These are phyloP conservation scores for Grantiella picta DNA, from an alignment of 2,113 vertebrate species.

Conservation along the genomic window DNA sequence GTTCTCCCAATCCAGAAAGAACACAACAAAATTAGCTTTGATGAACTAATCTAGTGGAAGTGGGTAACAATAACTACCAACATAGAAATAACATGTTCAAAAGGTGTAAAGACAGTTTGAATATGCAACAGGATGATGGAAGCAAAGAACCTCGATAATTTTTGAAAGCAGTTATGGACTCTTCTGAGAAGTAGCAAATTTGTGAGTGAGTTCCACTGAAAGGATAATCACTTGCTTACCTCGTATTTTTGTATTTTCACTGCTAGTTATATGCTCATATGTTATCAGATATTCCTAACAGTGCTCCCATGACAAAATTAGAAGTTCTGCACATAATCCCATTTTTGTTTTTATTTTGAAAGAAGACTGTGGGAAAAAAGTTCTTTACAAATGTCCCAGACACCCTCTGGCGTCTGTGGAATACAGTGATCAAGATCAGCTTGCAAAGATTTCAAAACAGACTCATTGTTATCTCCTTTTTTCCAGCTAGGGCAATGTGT, in stretches of 20 bases:
- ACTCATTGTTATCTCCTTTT: background rate
- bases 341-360: background rate
- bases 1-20: background rate
- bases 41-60: background rate
- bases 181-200: background rate
- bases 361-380: background rate
- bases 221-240: background rate
- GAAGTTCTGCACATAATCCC: background rate
- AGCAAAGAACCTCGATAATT: background rate
- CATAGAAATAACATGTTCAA: background rate
- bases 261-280: background rate
- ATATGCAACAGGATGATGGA: fast-evolving
- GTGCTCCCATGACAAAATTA: background rate
- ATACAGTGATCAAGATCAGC: background rate
- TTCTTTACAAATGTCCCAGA: background rate
- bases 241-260: background rate
- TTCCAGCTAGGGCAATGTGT: background rate
- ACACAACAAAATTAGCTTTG: background rate
- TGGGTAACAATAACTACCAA: background rate
- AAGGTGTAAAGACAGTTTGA: background rate
- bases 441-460: background rate
- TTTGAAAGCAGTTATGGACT: background rate
- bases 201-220: background rate
- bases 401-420: background rate
- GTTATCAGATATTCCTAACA: background rate